A percentile compares a stretch with the other conserved stretches of the same genome.
Conservation (phyloP, 2,888 invertebrate species). For the Pinctada fucata region DNA sequence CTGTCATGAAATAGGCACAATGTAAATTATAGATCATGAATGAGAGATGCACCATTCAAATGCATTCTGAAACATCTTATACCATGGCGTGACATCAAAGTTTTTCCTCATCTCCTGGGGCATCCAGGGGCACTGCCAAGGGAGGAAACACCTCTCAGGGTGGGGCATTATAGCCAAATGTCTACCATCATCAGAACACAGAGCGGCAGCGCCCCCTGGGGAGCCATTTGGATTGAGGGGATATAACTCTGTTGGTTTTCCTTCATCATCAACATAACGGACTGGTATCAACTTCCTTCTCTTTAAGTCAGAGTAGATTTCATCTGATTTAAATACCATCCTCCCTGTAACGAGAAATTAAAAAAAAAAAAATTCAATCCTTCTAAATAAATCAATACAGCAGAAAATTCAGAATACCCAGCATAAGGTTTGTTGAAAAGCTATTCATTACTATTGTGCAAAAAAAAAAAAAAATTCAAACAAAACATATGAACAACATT, state of each 20-base stretch:
- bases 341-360: conserved; percentile 60
- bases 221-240: conserved; percentile 90
- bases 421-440: too few species aligned
- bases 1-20: too few species aligned
- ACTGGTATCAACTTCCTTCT: conserved; percentile 84
- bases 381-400: not conserved
- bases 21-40: not conserved
- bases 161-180: conserved; percentile 99
- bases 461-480: too few species aligned
- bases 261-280: conserved; percentile 89
- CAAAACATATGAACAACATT: too few species aligned
- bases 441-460: too few species aligned
- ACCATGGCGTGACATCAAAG: conserved; percentile 88
- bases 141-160: conserved; percentile 93
- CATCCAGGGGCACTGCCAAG: conserved; percentile 88
- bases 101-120: conserved; percentile 57
- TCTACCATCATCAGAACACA: conserved; percentile 92
- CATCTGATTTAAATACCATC: conserved; percentile 78
- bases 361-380: not conserved
- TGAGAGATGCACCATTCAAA: conserved; percentile 74
- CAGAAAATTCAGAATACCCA: not conserved
- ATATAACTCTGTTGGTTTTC: conserved; percentile 82
- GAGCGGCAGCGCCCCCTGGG: conserved; percentile 89
- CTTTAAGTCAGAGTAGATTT: conserved; percentile 69
- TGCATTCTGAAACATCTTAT: conserved; percentile 93